These are phyloP conservation scores for Passer domesticus DNA, from an alignment of 2,113 vertebrate species.

Conservation along the genomic window DNA sequence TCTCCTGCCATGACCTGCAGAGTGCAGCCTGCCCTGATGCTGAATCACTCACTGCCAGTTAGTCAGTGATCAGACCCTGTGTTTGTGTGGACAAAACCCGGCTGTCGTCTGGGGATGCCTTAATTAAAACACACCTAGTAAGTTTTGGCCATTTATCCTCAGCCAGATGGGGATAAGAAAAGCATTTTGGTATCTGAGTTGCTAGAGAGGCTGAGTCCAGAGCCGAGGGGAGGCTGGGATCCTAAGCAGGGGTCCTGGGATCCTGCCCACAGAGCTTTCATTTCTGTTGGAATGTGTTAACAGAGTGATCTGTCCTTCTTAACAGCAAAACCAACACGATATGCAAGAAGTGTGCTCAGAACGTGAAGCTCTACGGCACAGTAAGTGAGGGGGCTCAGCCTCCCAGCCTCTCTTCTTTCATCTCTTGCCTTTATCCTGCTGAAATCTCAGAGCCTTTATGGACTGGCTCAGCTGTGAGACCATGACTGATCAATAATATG, in stretches of 20 bases:
- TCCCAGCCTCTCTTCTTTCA: neutral
- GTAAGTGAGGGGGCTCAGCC: slow-evolving; percentile 60
- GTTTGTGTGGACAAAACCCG: neutral
- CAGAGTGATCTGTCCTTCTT: neutral
- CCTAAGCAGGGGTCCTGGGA: neutral
- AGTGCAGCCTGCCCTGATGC: neutral
- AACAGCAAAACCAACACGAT: slow-evolving; percentile 83
- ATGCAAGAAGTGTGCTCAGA: slow-evolving; percentile 84
- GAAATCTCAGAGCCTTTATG: neutral
- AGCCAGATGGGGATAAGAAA: neutral
- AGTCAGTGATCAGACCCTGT: neutral
- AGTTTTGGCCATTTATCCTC: neutral
- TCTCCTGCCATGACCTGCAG: neutral
- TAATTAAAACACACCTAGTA: neutral
- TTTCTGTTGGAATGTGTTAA: neutral
- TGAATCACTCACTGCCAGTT: neutral
- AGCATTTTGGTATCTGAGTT: neutral
- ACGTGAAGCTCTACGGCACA: slow-evolving; percentile 81
- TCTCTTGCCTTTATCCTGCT: neutral
- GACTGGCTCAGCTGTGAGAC: neutral
- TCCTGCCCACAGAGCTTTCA: neutral
- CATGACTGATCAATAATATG: neutral
- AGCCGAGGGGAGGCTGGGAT: neutral
- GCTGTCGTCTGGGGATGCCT: neutral
- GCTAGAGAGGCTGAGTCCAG: neutral